These are phyloP conservation scores for Geopemphigus sp. DNA, from an alignment of 1,140 invertebrate genomes.

Conservation along the genomic window DNA sequence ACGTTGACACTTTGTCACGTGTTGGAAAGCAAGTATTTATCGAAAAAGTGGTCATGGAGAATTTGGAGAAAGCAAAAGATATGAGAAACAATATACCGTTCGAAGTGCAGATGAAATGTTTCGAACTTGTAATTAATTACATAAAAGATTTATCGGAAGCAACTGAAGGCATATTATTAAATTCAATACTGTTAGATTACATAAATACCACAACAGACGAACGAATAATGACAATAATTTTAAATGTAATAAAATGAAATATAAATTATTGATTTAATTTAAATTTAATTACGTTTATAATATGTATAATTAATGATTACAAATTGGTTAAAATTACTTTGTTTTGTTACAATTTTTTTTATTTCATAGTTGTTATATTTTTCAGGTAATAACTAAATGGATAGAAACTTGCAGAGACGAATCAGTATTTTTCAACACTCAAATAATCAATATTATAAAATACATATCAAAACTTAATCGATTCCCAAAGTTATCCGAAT, in stretches of 20 bases:
- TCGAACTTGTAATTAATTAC: slow-evolving; percentile 10
- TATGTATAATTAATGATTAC: background rate
- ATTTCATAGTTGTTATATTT: background rate
- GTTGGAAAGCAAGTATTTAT: slow-evolving; percentile 30
- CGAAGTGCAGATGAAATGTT: slow-evolving; percentile 44
- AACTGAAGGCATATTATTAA: slow-evolving; percentile 25
- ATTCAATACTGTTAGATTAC: background rate
- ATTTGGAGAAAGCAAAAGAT: slow-evolving; percentile 39
- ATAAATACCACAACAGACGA: slow-evolving; percentile 37
- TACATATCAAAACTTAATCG: background rate
- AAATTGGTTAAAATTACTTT: background rate
- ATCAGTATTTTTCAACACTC: background rate
- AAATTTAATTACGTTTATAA: background rate
- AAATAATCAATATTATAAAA: slow-evolving; percentile 32
- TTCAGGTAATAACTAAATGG: slow-evolving; percentile 29
- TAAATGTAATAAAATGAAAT: slow-evolving; percentile 31
- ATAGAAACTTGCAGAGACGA: slow-evolving; percentile 33
- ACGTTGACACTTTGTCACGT: slow-evolving; percentile 11
- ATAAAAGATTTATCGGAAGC: slow-evolving; percentile 16
- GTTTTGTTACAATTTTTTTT: background rate
- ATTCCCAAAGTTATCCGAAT: background rate
- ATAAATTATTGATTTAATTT: too few species aligned
- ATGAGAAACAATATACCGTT: slow-evolving; percentile 31
- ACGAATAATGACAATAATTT: slow-evolving; percentile 31
- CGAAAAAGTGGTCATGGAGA: slow-evolving; percentile 38